Evolutionary conservation across 2,113 vertebrate species (phyloP).

Genomic region (Microcebus murinus): DNA sequence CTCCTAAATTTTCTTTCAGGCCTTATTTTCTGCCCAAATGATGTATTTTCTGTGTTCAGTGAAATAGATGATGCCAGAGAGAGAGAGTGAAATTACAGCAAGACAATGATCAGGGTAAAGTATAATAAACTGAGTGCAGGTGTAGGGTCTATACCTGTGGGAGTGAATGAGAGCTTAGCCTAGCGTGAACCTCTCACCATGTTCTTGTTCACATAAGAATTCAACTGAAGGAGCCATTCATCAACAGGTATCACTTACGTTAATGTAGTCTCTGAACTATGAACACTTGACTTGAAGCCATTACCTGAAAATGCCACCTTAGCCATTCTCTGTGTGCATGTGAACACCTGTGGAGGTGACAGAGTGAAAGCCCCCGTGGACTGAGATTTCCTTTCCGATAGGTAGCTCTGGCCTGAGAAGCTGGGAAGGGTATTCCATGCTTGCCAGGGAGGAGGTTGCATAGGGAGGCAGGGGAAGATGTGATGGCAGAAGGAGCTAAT

Average conservation of each 20-base stretch:
- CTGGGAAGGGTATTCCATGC: not conserved
- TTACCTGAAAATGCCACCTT: not conserved
- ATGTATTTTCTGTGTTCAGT: not conserved
- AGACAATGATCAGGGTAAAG: not conserved
- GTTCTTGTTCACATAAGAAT: not conserved
- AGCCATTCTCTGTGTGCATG: too few relatives aligned
- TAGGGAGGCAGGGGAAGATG: not conserved
- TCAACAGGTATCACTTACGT: too few relatives aligned
- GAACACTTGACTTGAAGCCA: not conserved
- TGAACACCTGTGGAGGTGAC: too few relatives aligned
- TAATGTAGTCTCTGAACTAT: not conserved
- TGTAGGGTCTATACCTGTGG: not conserved
- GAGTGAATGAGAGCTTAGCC: not conserved
- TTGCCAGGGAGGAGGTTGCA: too few relatives aligned
- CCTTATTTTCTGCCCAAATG: not conserved
- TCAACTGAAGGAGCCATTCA: not conserved
- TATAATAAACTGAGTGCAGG: not conserved
- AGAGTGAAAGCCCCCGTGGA: not conserved
- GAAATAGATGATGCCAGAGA: not conserved
- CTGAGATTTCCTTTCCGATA: not conserved
- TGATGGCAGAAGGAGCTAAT: not conserved
- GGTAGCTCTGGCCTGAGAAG: not conserved
- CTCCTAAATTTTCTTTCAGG: conserved; percentile 25
- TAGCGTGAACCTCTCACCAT: fast-evolving
- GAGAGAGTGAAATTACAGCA: not conserved